Conservation (phyloP, 2,113 vertebrate genomes). For the Amphiprion percula region DNA sequence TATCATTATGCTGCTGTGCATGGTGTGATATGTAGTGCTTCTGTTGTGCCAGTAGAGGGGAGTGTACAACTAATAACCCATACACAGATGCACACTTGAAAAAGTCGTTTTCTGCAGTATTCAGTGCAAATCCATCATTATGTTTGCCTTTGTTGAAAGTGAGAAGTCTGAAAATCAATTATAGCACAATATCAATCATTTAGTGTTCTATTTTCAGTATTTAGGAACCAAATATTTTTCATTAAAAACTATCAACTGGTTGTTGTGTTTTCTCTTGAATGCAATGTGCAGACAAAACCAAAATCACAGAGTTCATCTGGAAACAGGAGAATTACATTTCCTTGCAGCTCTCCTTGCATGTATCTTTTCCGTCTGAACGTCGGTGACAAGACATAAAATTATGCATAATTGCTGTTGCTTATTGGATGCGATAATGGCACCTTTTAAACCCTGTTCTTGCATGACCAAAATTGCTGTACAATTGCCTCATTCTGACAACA, state of each 20-base stretch:
- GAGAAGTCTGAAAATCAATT: not conserved
- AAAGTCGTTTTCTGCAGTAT: not conserved
- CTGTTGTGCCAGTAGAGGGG: conserved; percentile 47
- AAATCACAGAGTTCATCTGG: conserved; percentile 18
- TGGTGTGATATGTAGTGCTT: not conserved
- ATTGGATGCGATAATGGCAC: conserved; percentile 75
- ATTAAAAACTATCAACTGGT: not conserved
- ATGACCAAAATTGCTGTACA: conserved; percentile 78
- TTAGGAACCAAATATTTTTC: not conserved
- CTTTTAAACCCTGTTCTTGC: conserved; percentile 68
- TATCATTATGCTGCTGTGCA: not conserved
- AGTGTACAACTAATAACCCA: conserved; percentile 26
- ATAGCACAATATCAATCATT: not conserved
- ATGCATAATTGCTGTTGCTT: conserved; percentile 77
- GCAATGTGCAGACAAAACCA: conserved; percentile 19
- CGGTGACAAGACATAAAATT: conserved; percentile 71
- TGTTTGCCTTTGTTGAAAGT: not conserved
- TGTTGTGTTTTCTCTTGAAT: conserved; percentile 5
- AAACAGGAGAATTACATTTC: conserved; percentile 43
- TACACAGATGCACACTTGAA: not conserved
- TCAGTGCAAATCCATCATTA: not conserved
- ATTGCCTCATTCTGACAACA: conserved; percentile 74
- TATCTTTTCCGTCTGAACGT: conserved; percentile 67
- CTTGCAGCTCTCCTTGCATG: conserved; percentile 36
- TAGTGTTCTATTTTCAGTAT: not conserved